Conservation (phyloP, 2,113 vertebrate species). For the Falco punctatus region DNA sequence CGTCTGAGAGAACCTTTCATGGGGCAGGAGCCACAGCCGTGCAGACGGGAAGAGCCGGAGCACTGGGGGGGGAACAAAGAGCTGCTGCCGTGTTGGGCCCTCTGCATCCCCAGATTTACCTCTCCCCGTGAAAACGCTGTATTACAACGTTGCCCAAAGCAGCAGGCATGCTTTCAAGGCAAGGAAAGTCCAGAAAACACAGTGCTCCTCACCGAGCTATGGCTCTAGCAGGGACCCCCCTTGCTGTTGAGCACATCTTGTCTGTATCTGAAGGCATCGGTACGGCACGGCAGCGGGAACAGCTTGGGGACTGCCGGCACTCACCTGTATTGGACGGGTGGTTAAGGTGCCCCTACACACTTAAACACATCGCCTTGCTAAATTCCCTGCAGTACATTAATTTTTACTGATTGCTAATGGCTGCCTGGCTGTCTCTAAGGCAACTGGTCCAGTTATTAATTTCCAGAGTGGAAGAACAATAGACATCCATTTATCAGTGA, state of each 20-base stretch:
- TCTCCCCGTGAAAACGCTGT: neutral
- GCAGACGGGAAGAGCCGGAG: neutral
- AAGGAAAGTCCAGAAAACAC: neutral
- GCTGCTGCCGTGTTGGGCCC: neutral
- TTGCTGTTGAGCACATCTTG: neutral
- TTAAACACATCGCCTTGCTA: conserved; percentile 24
- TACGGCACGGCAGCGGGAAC: fast-evolving
- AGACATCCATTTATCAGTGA: conserved; percentile 38
- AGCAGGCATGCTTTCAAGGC: neutral
- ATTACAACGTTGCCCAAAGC: neutral
- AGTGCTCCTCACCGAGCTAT: neutral
- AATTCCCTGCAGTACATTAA: conserved; percentile 57
- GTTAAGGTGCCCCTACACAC: neutral
- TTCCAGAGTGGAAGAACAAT: conserved; percentile 47
- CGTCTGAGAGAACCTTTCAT: neutral
- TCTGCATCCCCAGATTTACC: neutral
- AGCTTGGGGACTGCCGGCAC: fast-evolving
- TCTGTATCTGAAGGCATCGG: neutral
- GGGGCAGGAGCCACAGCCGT: fast-evolving
- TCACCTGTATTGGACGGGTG: neutral
- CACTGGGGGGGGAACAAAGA: neutral
- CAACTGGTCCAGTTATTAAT: conserved; percentile 55
- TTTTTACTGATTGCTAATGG: conserved; percentile 60
- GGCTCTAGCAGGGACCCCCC: neutral
- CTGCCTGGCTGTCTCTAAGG: conserved; percentile 50